These are phyloP conservation scores for Hyposoter dolosus DNA, from an alignment of 2,888 invertebrate species.

Conservation along the genomic window DNA sequence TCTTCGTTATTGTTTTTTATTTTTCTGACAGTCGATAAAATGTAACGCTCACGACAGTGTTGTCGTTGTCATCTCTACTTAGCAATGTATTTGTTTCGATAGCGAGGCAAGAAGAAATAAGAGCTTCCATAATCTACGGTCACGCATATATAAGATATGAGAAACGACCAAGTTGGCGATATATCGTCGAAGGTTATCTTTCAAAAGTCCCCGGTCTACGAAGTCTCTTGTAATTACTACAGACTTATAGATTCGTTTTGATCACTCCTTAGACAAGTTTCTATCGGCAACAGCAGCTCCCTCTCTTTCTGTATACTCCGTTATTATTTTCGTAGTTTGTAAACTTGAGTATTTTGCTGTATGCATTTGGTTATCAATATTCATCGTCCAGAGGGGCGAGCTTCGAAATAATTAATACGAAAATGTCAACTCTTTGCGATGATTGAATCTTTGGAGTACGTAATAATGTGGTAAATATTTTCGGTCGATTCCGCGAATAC, in stretches of 20 bases:
- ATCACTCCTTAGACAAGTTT: conserved; percentile 34
- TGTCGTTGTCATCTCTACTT: conserved; percentile 27
- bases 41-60: neutral
- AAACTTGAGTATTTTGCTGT: neutral
- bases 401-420: neutral
- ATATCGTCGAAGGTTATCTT: conserved; percentile 76
- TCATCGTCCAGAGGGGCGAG: neutral
- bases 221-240: conserved; percentile 42
- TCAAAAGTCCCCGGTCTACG: conserved; percentile 52
- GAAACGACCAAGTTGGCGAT: conserved; percentile 69
- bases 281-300: neutral
- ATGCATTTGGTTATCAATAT: neutral
- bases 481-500: neutral
- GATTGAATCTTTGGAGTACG: neutral
- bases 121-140: conserved; percentile 63
- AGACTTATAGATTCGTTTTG: conserved; percentile 35
- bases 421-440: neutral
- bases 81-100: conserved; percentile 37
- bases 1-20: neutral
- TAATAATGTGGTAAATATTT: neutral
- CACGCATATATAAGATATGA: conserved; percentile 66
- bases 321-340: neutral
- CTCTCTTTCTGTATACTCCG: neutral
- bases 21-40: conserved; percentile 1
- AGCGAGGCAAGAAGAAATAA: conserved; percentile 34